Evolutionary conservation across 2,888 invertebrate genomes (phyloP).

Genomic region (Lasioglossum oenotherae): DNA sequence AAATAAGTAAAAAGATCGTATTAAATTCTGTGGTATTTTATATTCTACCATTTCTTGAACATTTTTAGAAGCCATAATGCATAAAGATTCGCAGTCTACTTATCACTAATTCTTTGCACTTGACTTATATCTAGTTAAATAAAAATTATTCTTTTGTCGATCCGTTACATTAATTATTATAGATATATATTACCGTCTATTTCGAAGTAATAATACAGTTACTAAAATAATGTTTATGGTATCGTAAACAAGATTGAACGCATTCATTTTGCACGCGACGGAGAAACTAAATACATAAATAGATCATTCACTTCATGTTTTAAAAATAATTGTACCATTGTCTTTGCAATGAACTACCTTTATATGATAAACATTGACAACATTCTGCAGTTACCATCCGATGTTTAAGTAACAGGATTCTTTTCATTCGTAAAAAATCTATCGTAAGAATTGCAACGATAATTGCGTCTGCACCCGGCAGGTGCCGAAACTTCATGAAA

Average conservation of each 20-base stretch:
- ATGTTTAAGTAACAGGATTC: neutral
- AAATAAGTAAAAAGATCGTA: too few species aligned
- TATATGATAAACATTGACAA: neutral
- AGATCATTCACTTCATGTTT: neutral
- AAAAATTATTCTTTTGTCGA: neutral
- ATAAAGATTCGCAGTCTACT: too few species aligned
- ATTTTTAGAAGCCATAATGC: too few species aligned
- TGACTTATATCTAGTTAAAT: neutral
- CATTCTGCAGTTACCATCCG: neutral
- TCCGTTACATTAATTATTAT: neutral
- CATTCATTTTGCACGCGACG: neutral
- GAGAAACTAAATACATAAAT: neutral
- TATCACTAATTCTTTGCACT: constrained; percentile 19
- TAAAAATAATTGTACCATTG: neutral
- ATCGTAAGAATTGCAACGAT: neutral
- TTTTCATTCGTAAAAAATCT: constrained; percentile 3
- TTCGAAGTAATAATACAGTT: constrained; percentile 7
- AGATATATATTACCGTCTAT: neutral
- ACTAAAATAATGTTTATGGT: neutral
- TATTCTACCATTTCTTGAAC: too few species aligned
- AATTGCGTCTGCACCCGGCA: neutral
- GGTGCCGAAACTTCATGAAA: constrained; percentile 6
- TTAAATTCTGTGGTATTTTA: too few species aligned
- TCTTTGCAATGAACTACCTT: neutral
- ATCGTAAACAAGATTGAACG: neutral